Percentiles rank a stretch among this genome's conserved stretches.
Evolutionary conservation across 2,797 vertebrate genomes (phyloP).

Genomic region (Phataginus tetradactyla): DNA sequence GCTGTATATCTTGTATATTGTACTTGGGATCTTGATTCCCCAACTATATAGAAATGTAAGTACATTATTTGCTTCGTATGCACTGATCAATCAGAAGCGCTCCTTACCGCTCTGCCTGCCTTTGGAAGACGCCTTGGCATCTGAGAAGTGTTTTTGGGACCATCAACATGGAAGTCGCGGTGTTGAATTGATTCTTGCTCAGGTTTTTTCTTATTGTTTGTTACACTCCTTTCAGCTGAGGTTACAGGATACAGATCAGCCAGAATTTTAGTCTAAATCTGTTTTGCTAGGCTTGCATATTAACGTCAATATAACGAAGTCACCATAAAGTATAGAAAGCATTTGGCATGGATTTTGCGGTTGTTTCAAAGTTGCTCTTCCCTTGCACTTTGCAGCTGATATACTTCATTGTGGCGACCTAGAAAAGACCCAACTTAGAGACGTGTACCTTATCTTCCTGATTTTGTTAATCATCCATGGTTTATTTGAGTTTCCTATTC

Average conservation of each 20-base stretch:
- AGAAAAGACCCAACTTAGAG: neutral
- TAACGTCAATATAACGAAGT: conserved; percentile 27
- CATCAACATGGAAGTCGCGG: neutral
- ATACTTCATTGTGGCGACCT: neutral
- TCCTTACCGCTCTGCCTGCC: neutral
- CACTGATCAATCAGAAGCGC: conserved; percentile 9
- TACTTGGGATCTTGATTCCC: conserved; percentile 88
- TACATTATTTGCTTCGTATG: conserved; percentile 50
- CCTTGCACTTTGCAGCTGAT: neutral
- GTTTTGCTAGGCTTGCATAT: neutral
- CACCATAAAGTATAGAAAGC: neutral
- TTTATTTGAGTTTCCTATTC: neutral
- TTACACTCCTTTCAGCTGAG: neutral
- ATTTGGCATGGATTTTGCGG: neutral
- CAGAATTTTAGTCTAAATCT: neutral
- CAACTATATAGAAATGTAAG: conserved; percentile 89
- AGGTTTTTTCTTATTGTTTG: neutral
- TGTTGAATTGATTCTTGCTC: neutral
- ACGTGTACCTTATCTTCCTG: neutral
- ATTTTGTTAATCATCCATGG: neutral
- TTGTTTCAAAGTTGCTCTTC: neutral
- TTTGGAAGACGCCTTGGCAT: conserved; percentile 29
- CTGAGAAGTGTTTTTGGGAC: neutral
- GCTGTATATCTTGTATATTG: conserved; percentile 86
- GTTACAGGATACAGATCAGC: neutral